Conservation (phyloP, 2,797 vertebrate species). For the Apodemus agrarius region DNA sequence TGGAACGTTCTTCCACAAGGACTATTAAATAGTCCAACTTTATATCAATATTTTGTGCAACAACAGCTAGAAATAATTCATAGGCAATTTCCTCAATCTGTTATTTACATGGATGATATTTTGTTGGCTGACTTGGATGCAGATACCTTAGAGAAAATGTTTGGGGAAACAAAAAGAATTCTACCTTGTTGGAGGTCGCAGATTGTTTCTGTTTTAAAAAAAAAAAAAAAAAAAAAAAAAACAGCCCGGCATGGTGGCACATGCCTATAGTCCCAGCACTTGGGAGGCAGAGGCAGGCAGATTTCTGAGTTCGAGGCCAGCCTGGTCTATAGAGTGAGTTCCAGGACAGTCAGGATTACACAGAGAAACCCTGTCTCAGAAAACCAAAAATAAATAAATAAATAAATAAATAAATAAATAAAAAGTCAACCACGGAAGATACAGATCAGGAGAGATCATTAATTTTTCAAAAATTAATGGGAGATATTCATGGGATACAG, state of each 20-base stretch:
- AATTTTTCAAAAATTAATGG: background rate
- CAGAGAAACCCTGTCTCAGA: too few relatives aligned
- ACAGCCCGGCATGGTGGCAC: too few relatives aligned
- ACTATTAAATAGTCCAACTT: background rate
- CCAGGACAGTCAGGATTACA: too few relatives aligned
- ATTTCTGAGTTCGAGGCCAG: too few relatives aligned
- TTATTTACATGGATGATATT: background rate
- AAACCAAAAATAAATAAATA: too few relatives aligned
- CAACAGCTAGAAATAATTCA: background rate
- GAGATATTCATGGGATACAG: background rate
- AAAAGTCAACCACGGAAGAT: background rate
- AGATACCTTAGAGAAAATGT: background rate
- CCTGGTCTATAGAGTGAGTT: too few relatives aligned
- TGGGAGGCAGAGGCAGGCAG: too few relatives aligned
- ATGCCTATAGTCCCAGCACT: too few relatives aligned
- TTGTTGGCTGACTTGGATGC: background rate
- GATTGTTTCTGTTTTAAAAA: background rate
- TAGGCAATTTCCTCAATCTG: background rate
- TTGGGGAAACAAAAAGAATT: background rate
- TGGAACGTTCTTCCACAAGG: background rate
- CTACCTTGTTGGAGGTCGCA: background rate
- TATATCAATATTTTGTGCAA: background rate
- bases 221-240: too few relatives aligned
- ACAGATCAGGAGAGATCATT: background rate
- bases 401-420: too few relatives aligned